Base-by-base conservation (phyloP, 2,113 vertebrate genomes). In the Pardalotus punctatus region DNA sequence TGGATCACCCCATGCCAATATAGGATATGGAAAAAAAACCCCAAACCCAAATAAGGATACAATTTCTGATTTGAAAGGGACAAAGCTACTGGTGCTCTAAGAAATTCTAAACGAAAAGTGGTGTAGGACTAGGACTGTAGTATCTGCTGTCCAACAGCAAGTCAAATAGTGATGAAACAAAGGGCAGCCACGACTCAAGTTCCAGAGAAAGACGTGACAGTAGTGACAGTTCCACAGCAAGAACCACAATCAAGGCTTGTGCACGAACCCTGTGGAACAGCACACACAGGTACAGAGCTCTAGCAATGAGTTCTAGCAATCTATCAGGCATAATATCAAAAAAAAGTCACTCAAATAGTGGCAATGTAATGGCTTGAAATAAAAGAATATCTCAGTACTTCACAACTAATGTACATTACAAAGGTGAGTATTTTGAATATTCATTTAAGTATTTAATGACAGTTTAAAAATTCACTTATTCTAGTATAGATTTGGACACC, bases 141-240 rank as follows among this genome's bases (percentile, higher is more conserved):
- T 54, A 76, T 35, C 61, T 77, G 81, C 67, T 94, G 88, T 97
- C 91, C 88, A 97, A 97, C 47, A 90, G 83, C 84, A 97, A 97
- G 93, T 96, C 97, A 94, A 97, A 95, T 5, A 86, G 29, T 25
- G 67, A 48, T 62, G 95, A 88, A 96, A 93, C 82, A 80, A 96
- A 67, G 91, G 69, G 81, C 57, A 97, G 94, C 58, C 92, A 78
- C 57, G 86, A 72, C 71, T 89, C 85, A 94, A 38, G 90, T 86
- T 97, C 83, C 95, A 97, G 84, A 96, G 81, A 84, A 93, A 84
- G 43, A 89, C n/a, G 81, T 91, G 70, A 47, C 70, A 94, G 67
- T 85, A 93, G 77, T 77, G 96, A 97, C 85, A 97, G 87, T 17
- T 92, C 78, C 76, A 53, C 42, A 82, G 33, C n/a, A 74, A 76